Evolutionary conservation across 2,888 invertebrate species (phyloP).

Genomic region (Plagodis pulveraria): DNA sequence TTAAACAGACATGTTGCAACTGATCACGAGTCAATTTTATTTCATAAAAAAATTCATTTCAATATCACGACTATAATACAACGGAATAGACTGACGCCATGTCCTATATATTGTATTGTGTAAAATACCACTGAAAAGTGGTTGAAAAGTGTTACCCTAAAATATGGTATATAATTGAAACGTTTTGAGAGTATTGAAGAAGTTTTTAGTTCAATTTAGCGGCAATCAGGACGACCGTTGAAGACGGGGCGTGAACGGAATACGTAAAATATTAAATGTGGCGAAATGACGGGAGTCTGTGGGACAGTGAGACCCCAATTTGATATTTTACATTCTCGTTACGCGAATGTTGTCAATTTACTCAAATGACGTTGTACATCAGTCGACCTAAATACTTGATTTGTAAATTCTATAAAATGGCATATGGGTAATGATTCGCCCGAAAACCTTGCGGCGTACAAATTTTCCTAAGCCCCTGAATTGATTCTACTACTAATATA

Average conservation of each 20-base stretch:
- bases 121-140: conserved; percentile 12
- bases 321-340: conserved; percentile 60
- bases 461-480: too few relatives aligned
- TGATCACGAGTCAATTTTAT: too few relatives aligned
- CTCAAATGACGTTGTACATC: conserved; percentile 14
- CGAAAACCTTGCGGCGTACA: too few relatives aligned
- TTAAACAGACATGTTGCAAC: too few relatives aligned
- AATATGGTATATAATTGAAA: conserved; percentile 76
- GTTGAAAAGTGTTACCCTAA: conserved; percentile 48
- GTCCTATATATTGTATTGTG: not conserved
- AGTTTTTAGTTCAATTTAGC: conserved; percentile 85
- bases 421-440: not conserved
- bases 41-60: too few relatives aligned
- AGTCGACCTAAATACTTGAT: conserved; percentile 21
- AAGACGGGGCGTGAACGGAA: conserved; percentile 81
- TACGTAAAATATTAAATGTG: conserved; percentile 81
- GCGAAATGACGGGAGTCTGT: conserved; percentile 64
- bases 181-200: conserved; percentile 80
- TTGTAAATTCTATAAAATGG: conserved; percentile 6
- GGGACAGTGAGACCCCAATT: conserved; percentile 69
- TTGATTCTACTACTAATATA: too few relatives aligned
- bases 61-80: too few relatives aligned
- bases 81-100: not conserved
- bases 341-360: conserved; percentile 27
- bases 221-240: conserved; percentile 84